Conservation (phyloP, 2,797 vertebrate genomes). For the Melanotaenia trifasciata region DNA sequence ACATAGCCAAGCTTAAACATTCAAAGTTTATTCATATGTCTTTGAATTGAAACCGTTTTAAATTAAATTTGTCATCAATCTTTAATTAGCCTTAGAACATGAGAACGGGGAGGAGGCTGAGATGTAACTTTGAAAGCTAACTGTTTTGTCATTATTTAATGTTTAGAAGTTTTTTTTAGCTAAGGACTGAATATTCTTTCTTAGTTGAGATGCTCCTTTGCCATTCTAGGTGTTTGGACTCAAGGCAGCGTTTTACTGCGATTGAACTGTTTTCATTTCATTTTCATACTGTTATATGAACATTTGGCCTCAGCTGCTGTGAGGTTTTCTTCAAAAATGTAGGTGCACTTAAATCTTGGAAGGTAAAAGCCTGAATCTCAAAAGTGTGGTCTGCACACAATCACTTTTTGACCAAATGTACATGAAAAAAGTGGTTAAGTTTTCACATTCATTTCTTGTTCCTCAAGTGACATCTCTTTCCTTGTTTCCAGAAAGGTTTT, state of each 20-base stretch:
- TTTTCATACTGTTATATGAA: constrained; percentile 21
- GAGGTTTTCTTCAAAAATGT: constrained; percentile 22
- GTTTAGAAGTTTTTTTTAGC: constrained; percentile 16
- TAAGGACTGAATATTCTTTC: constrained; percentile 26
- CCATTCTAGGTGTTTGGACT: constrained; percentile 30
- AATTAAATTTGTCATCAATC: neutral
- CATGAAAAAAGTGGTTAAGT: neutral
- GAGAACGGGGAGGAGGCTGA: neutral
- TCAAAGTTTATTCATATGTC: neutral
- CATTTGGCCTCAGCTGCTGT: constrained; percentile 13
- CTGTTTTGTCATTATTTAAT: neutral
- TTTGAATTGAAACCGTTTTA: neutral
- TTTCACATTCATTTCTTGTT: constrained; percentile 1
- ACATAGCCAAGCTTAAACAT: neutral
- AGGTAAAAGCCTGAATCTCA: constrained; percentile 15
- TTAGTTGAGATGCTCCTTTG: constrained; percentile 6
- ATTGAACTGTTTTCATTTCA: constrained; percentile 27
- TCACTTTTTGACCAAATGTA: neutral
- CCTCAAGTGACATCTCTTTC: neutral
- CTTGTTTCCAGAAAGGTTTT: too few relatives aligned
- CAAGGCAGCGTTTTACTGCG: constrained; percentile 25
- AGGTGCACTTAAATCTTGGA: constrained; percentile 29
- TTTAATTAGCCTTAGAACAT: neutral
- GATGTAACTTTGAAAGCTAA: constrained; percentile 20
- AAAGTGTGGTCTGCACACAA: constrained; percentile 4